A percentile compares a stretch with the other conserved stretches of the same genome.
These are phyloP conservation scores for Ictalurus punctatus DNA, from an alignment of 2,113 vertebrate genomes.

Conservation along the genomic window DNA sequence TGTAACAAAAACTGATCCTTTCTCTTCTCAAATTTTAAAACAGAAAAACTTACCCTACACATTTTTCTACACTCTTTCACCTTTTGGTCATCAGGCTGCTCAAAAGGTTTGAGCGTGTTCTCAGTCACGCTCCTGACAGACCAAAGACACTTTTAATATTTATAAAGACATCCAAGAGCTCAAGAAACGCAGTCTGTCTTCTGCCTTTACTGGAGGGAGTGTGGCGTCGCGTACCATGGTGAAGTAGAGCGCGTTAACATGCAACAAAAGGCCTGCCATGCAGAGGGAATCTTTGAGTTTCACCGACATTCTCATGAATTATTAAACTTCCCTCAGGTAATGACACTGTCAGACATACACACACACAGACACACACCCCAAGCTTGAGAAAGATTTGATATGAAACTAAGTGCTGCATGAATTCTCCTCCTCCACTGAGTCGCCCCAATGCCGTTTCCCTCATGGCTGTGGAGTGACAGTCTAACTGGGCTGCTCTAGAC, in stretches of 20 bases:
- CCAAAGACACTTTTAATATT: slow-evolving; percentile 45
- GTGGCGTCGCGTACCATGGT: slow-evolving; percentile 25
- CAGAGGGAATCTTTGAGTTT: slow-evolving; percentile 46
- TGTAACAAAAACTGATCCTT: background rate
- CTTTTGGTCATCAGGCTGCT: background rate
- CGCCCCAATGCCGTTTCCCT: slow-evolving; percentile 18
- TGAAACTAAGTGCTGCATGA: slow-evolving; percentile 56
- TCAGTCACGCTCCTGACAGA: slow-evolving; percentile 20
- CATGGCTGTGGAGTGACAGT: slow-evolving; percentile 37
- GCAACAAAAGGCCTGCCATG: slow-evolving; percentile 43
- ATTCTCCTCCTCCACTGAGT: slow-evolving; percentile 33
- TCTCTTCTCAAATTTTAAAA: no score
- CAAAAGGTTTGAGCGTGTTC: background rate
- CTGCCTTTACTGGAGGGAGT: slow-evolving; percentile 25
- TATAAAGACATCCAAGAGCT: slow-evolving; percentile 44
- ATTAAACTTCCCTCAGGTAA: slow-evolving; percentile 55
- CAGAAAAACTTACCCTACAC: background rate
- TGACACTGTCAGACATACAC: slow-evolving; percentile 46
- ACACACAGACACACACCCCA: slow-evolving; percentile 1
- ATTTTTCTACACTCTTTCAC: slow-evolving; percentile 1
- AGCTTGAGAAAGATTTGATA: slow-evolving; percentile 56
- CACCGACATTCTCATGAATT: slow-evolving; percentile 50
- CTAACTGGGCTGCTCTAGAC: slow-evolving; percentile 28
- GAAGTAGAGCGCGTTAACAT: slow-evolving; percentile 37
- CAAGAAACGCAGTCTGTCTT: slow-evolving; percentile 29